Conservation (phyloP, 2,888 invertebrate genomes). For the Hirtodrosophila histrioides region DNA sequence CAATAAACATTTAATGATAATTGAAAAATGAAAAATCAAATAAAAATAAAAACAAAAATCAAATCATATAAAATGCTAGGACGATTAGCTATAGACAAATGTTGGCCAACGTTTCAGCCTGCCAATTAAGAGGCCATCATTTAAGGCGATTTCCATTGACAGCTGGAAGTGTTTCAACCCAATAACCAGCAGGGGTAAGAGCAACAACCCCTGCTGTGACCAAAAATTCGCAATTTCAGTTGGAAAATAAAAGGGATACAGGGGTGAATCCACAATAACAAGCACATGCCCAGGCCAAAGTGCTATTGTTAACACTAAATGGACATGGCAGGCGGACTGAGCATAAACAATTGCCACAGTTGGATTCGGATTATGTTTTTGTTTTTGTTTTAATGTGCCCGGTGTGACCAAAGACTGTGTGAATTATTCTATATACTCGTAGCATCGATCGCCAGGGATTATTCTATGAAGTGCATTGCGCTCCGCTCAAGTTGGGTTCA, state of each 20-base stretch:
- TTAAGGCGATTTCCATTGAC: conserved; percentile 72
- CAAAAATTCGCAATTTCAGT: conserved; percentile 25
- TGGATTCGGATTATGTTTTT: conserved; percentile 43
- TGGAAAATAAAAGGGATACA: conserved; percentile 7
- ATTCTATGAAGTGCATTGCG: conserved; percentile 32
- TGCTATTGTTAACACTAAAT: conserved; percentile 78
- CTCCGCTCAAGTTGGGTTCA: conserved; percentile 44
- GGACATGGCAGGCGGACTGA: conserved; percentile 53
- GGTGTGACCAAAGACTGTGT: conserved; percentile 70
- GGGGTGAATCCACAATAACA: conserved; percentile 36
- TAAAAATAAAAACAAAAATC: conserved; percentile 43
- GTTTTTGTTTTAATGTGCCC: conserved; percentile 51
- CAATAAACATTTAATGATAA: conserved; percentile 59
- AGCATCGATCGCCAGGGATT: conserved; percentile 37
- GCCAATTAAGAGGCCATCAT: conserved; percentile 75
- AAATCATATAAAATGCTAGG: conserved; percentile 17
- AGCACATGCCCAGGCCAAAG: conserved; percentile 1
- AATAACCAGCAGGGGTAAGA: conserved; percentile 37
- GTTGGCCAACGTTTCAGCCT: conserved; percentile 24
- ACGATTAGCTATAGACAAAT: conserved; percentile 48
- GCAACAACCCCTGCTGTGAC: conserved; percentile 40
- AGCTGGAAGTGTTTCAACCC: conserved; percentile 70
- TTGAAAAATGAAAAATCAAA: conserved; percentile 54
- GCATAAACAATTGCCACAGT: conserved; percentile 62
- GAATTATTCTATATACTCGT: conserved; percentile 27